Base-by-base conservation (phyloP, 2,797 vertebrate genomes). In the Myiotriccus ornatus region DNA sequence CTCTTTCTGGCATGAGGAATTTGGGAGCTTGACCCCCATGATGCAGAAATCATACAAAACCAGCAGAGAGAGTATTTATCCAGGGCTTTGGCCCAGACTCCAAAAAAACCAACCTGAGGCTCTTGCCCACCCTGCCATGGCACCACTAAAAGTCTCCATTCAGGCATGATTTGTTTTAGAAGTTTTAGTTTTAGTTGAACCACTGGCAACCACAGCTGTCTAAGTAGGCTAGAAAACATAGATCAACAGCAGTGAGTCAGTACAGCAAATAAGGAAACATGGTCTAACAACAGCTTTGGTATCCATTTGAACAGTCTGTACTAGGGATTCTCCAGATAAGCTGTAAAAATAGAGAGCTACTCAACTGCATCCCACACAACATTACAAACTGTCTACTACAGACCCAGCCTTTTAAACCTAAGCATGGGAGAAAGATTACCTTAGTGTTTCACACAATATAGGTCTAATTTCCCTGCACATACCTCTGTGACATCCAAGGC, bases 221-320 rank as follows among this genome's bases (percentile, higher is more conserved):
- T 62, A 65, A 65, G 77, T 1, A 52, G 84, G 35, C 70, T 55
- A 73, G 74, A 92, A 92, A 84, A 64, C 12, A 81, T 1, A 74
- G 57, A 57, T 62, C 68, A 90, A 78, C 65, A 82, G 67, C 74
- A 86, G 47, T 89, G 77, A 93, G 59, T 52, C 86, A 95, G 47
- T 53, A n/a, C 2, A 76, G 57, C 53, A 87, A 94, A 73, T 39
- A 94, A 90, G 60, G 69, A 93, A 86, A 49, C 50, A 49, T 86
- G 28, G 59, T 76, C 4, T 53, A 90, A 84, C 77, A 91, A 67
- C 50, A 64, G 53, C 37, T 90, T 17, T 27, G 74, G 57, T 93
- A 73, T 41, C 59, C 62, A 59, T 97, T 98, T 98, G 97, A 96
- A 93, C 84, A 95, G 77, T 37, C 93, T 92, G 96, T 91, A 89